Evolutionary conservation across 1,140 invertebrate species (phyloP), one percentile per base, ranked within the genome.

Genomic region (Calephelis virginiensis): DNA sequence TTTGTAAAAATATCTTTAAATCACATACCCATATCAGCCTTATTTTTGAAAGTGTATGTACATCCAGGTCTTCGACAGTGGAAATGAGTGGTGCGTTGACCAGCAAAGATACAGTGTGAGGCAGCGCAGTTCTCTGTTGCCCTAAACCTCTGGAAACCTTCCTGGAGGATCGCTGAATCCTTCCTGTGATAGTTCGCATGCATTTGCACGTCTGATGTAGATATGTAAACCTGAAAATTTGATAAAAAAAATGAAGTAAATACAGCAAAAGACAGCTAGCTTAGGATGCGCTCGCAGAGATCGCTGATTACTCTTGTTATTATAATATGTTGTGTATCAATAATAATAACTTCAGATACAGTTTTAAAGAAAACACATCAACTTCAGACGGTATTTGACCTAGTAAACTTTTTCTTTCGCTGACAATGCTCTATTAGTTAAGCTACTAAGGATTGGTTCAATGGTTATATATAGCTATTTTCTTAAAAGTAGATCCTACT

Each of bases 121-220:
- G 96, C 95, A 0, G 95, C 94, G 88, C 98, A 99, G 86, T 96
- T 97, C 88, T 99, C 98, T 0, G 97, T 98, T 0, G 97, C 97
- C 13, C 97, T 92, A 92, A 96, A 97, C 75, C 97, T 91, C 85
- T 97, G 97, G 92, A 98, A 98, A 9, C 98, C 98, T 90, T 99
- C 98, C 80, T 99, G 97, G 62, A 98, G 97, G 75, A 99, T 99
- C 10, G 98, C 98, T 0, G 97, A 98, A 88, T 99, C 98, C 90
- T 99, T 99, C 59, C 98, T 94, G 85, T 99, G 98, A 86, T 99
- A 99, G 92, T 99, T 99, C 4, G 98, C 98, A 88, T 99, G 98
- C 98, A 99, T 99, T 92, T 99, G 98, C 1, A 99, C 98, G 90
- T 99, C 98, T 43, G 97, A 99, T 6, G 98, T 99, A 77, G 97